These are phyloP conservation scores for Cataglyphis rosenhaueri DNA, from an alignment of 2,888 invertebrate species.

Conservation along the genomic window DNA sequence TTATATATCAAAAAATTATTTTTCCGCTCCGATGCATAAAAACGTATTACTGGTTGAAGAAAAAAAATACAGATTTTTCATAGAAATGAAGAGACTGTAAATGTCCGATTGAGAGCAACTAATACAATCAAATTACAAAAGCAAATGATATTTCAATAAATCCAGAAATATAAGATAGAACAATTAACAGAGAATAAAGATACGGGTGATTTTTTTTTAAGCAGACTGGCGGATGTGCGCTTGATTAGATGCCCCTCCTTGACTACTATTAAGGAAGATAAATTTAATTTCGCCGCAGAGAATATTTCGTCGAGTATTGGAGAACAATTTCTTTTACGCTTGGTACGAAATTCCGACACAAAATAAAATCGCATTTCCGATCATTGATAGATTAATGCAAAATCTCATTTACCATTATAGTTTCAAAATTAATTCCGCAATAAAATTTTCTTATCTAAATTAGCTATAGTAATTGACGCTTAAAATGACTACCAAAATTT, in stretches of 20 bases:
- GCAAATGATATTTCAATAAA: constrained; percentile 38
- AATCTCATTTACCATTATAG: constrained; percentile 1
- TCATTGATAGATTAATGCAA: constrained; percentile 18
- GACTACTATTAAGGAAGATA: not conserved
- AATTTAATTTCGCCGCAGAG: not conserved
- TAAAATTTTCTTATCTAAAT: constrained; percentile 17
- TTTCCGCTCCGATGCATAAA: not conserved
- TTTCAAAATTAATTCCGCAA: not conserved
- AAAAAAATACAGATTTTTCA: not conserved
- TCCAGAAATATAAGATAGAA: constrained; percentile 35
- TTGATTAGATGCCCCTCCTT: not conserved
- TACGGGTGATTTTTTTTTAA: constrained; percentile 16
- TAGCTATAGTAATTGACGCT: not conserved
- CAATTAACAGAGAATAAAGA: not conserved
- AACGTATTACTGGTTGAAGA: constrained; percentile 7
- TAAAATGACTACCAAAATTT: not conserved
- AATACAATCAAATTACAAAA: not conserved
- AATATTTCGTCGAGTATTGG: not conserved
- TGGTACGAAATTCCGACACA: not conserved
- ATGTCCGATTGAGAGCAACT: not conserved
- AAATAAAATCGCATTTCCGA: not conserved
- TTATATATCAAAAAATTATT: constrained; percentile 34
- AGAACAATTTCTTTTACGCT: not conserved
- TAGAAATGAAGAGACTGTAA: constrained; percentile 9
- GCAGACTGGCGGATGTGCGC: not conserved